A percentile compares a stretch with the other conserved stretches of the same genome.
These are phyloP conservation scores for Dipodomys merriami DNA, from an alignment of 2,113 vertebrate species.

Conservation along the genomic window DNA sequence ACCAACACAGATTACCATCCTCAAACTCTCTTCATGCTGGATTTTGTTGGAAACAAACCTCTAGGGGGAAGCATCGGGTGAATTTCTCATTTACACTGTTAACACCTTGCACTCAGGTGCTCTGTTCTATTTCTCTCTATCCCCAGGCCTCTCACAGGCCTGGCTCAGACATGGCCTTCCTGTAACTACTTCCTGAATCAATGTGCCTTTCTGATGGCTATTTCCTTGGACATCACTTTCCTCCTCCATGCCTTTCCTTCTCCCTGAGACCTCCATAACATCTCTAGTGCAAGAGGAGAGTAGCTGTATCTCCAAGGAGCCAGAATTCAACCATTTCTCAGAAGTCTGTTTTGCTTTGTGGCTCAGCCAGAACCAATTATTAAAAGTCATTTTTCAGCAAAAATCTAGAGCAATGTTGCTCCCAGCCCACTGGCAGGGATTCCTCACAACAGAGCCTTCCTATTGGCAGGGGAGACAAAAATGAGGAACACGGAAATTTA, in stretches of 20 bases:
- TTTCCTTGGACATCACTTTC: not conserved
- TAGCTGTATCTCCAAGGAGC: not conserved
- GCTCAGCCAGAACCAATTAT: conserved; percentile 60
- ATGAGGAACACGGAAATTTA: conserved; percentile 88
- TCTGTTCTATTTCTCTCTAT: not conserved
- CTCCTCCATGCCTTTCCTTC: not conserved
- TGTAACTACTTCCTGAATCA: not conserved
- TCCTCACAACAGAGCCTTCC: conserved; percentile 73
- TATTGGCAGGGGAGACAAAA: conserved; percentile 73
- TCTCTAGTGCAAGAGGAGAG: conserved; percentile 1
- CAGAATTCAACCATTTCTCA: conserved; percentile 31
- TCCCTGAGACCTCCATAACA: not conserved
- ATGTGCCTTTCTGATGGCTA: not conserved
- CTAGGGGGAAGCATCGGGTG: not conserved
- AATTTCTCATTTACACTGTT: not conserved
- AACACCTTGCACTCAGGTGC: not conserved
- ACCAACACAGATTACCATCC: not conserved
- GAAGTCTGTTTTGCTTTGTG: conserved; percentile 46
- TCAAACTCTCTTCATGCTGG: not conserved
- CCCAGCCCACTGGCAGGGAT: conserved; percentile 64
- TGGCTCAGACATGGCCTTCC: not conserved
- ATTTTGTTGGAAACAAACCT: not conserved
- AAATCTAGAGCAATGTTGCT: conserved; percentile 64
- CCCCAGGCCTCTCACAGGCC: not conserved
- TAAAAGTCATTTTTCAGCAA: conserved; percentile 76